Base-by-base conservation (phyloP, 2,797 vertebrate species). In the Furcifer pardalis region DNA sequence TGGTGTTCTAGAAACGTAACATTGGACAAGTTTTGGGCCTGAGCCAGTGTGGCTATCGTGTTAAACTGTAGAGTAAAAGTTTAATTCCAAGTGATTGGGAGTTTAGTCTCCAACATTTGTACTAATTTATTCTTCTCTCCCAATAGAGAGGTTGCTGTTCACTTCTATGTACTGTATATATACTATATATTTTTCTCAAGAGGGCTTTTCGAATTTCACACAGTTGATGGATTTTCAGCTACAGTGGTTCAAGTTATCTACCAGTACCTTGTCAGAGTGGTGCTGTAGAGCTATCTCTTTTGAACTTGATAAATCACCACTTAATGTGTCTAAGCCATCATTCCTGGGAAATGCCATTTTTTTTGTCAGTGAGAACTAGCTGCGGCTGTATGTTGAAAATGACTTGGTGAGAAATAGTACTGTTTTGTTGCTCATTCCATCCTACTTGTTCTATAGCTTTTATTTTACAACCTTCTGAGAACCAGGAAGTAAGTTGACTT, bases 231-330 rank as follows among this genome's bases (percentile, higher is more conserved):
- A 35, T 59, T 84, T 46, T 27, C 46, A 62, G 12, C 40, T 63
- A 40, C 59, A 44, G 60, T 56, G n/a, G 30, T 82, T 40, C 46
- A 10, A 10, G 35, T 42, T n/a, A 4, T 35, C 7, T 59, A 35
- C n/a, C n/a, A n/a, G n/a, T n/a, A n/a, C 1, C 17, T 23, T 0
- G 25, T 27, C 69, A 17, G 0, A 0, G 0, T 68, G 27, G 66
- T 17, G 0, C 10, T 91, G 83, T 76, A 87, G 25, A 69, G 10
- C 63, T 5, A 32, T 25, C 44, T 37, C 12, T 37, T 62, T 40
- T 32, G 7, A 72, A 25, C 32, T 49, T 72, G 76, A 37, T 12
- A 25, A 60, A 71, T 60, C 37, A 5, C n/a, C 3, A 19, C 44
- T 79, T 17, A 35, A 4, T 72, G 44, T 44, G 62, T 49, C 66